Conservation (phyloP, 2,797 vertebrate genomes). For the Tinamus major region DNA sequence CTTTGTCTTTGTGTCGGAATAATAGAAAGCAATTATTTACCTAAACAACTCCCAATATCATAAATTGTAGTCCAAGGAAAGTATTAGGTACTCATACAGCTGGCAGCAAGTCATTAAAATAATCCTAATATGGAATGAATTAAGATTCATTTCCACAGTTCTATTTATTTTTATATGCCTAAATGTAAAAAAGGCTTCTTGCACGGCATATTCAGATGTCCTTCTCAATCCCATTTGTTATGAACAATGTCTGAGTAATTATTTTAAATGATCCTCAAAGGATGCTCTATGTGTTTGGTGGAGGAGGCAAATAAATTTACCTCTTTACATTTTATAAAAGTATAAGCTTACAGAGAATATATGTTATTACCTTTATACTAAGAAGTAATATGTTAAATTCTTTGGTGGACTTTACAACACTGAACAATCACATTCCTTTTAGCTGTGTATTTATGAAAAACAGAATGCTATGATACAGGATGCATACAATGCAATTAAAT, state of each 20-base stretch:
- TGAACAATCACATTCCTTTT: neutral
- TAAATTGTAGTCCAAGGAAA: neutral
- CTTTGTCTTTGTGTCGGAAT: neutral
- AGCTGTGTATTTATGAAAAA: neutral
- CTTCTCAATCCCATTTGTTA: neutral
- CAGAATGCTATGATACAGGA: neutral
- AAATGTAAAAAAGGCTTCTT: neutral
- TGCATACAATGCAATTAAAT: neutral
- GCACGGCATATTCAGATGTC: neutral
- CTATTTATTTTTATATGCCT: neutral
- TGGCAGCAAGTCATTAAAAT: neutral
- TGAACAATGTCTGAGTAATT: neutral
- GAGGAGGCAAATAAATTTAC: neutral
- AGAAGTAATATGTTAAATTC: neutral
- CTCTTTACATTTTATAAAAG: neutral
- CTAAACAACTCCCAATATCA: neutral
- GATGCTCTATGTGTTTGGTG: neutral
- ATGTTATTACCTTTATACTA: neutral
- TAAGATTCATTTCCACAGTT: neutral
- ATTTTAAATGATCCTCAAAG: neutral
- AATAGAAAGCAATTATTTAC: neutral
- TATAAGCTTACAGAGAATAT: neutral
- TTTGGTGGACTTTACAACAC: neutral
- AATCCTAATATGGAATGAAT: neutral
- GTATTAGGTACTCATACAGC: neutral